Percentiles rank a stretch among this genome's conserved stretches.
Evolutionary conservation across 2,797 vertebrate species (phyloP).

Genomic region (Falco novaeseelandiae): DNA sequence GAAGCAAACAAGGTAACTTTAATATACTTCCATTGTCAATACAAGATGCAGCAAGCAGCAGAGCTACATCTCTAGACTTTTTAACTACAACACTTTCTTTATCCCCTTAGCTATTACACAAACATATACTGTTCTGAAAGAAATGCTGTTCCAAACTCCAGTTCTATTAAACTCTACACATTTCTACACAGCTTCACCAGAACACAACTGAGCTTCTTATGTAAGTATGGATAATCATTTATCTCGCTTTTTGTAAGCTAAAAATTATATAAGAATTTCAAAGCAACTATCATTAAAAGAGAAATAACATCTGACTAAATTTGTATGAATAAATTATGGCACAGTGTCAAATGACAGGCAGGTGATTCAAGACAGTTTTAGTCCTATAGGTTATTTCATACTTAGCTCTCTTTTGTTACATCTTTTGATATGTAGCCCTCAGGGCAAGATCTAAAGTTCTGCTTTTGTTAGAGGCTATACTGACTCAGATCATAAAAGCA

Average conservation of each 20-base stretch:
- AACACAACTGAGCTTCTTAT: neutral
- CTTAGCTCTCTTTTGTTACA: neutral
- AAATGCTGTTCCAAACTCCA: neutral
- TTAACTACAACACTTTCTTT: neutral
- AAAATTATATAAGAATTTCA: neutral
- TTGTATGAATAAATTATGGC: neutral
- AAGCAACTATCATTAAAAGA: neutral
- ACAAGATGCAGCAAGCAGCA: neutral
- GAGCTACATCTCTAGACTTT: neutral
- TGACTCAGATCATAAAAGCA: neutral
- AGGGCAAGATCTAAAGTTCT: neutral
- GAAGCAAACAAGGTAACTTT: neutral
- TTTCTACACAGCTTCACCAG: neutral
- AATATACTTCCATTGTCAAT: neutral
- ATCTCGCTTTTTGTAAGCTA: neutral
- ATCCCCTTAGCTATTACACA: neutral
- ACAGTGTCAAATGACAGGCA: neutral
- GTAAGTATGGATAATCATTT: neutral
- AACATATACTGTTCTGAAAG: neutral
- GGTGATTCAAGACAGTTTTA: neutral
- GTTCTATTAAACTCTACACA: neutral
- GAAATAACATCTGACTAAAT: neutral
- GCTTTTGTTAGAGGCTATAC: neutral
- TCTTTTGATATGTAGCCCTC: neutral
- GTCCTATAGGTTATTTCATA: neutral